Evolutionary conservation across 2,888 invertebrate species (phyloP).

Genomic region (Heteropelma amictum): DNA sequence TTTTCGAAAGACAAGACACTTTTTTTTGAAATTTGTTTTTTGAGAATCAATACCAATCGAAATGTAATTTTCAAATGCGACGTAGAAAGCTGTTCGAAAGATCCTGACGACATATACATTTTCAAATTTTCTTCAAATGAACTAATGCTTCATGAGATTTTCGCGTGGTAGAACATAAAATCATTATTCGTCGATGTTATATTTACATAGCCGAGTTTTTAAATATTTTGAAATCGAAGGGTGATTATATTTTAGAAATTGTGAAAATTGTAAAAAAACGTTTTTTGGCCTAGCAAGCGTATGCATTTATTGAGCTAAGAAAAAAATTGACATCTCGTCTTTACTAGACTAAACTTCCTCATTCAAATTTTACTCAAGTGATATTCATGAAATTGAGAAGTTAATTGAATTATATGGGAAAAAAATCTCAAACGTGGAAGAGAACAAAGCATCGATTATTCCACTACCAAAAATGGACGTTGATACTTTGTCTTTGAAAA

Average conservation of each 20-base stretch:
- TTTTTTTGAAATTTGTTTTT: too few relatives aligned
- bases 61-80: too few relatives aligned
- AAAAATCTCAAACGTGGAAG: neutral
- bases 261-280: constrained; percentile 8
- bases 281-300: too few relatives aligned
- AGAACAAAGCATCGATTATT: neutral
- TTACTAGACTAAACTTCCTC: constrained; percentile 21
- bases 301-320: too few relatives aligned
- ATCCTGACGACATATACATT: too few relatives aligned
- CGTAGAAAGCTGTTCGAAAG: too few relatives aligned
- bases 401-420: neutral
- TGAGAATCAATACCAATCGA: too few relatives aligned
- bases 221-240: neutral
- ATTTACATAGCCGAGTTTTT: constrained; percentile 1
- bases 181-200: constrained; percentile 6
- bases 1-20: too few relatives aligned
- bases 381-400: constrained; percentile 16
- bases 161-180: too few relatives aligned
- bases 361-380: constrained; percentile 32
- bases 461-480: neutral
- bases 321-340: neutral
- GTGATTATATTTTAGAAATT: constrained; percentile 39
- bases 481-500: constrained; percentile 22
- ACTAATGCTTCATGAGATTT: too few relatives aligned
- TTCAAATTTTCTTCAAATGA: too few relatives aligned